A percentile compares a stretch with the other conserved stretches of the same genome.
Evolutionary conservation across 2,888 invertebrate species (phyloP).

Genomic region (Pammene fasciana): DNA sequence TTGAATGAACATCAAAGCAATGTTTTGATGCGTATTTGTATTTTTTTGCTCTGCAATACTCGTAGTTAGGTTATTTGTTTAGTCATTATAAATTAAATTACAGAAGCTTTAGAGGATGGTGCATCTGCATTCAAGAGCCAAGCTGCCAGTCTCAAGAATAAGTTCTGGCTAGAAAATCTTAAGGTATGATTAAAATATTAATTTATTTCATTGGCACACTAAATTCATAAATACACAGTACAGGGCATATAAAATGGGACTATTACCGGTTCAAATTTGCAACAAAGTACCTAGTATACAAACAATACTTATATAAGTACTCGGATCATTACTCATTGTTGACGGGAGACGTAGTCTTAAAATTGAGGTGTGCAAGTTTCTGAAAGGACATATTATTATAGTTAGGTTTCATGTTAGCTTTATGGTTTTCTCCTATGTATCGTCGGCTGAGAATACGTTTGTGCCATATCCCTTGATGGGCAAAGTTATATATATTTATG

Average conservation of each 20-base stretch:
- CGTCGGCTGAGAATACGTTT: no score
- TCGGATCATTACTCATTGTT: background rate
- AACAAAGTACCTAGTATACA: background rate
- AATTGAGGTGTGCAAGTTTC: no score
- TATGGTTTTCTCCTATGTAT: no score
- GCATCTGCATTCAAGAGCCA: slow-evolving; percentile 98
- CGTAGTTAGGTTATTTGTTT: no score
- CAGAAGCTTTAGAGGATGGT: slow-evolving; percentile 96
- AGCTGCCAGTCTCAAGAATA: slow-evolving; percentile 97
- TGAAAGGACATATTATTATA: no score
- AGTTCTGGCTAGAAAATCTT: slow-evolving; percentile 98
- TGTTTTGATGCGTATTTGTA: no score
- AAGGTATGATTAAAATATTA: slow-evolving; percentile 83
- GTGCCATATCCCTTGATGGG: no score
- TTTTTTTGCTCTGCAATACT: no score
- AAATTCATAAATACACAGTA: slow-evolving; percentile 1
- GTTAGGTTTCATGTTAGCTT: no score
- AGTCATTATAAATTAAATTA: slow-evolving; percentile 42
- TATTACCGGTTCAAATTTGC: background rate
- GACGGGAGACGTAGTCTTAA: no score
- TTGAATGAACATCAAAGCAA: no score
- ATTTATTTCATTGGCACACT: background rate
- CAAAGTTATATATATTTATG: no score
- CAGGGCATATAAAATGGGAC: background rate
- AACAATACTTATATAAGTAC: background rate